Evolutionary conservation across 2,113 vertebrate species (phyloP), one percentile per base, ranked within the genome.

Genomic region (Tapirus terrestris): DNA sequence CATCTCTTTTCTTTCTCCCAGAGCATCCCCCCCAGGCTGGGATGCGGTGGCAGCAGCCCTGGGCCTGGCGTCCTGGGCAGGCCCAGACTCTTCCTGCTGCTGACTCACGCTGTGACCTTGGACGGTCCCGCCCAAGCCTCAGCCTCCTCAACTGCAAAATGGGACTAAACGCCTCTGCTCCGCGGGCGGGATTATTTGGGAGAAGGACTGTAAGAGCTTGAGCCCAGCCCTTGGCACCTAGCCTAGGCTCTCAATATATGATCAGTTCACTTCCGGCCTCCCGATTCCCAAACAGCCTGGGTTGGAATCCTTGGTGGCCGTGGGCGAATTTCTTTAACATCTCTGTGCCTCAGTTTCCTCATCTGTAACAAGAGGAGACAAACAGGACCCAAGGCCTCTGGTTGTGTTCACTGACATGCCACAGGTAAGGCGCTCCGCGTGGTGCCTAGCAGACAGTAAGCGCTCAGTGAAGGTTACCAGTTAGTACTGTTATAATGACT

Each of bases 91-190:
- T 12, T 27, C 76, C 21, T 6, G 10, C 45, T 98, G 98, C 97
- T 98, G 97, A 98, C 89, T 98, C 98, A 98, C 4, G 6, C 82
- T 1, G 0, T 67, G 95, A 88, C 98, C 87, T 89, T 29, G 68
- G 67, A 33, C 13, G 2, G 43, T 60, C 48, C 43, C 0, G 5
- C 65, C 14, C 10, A 16, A 48, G 60, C 80, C 82, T 94, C 36
- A 29, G 75, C 36, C 81, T 73, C 76, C 36, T 70, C 16, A 5
- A 51, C 96, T 76, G 72, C 43, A 73, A 25, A 94, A 81, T 90
- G 96, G 89, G 92, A 33, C 72, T 6, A 60, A 90, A n/a, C 4
- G 10, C 6, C 20, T 33, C 48, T 0, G 33, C 67, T 27, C 25
- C 61, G n/a, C n/a, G 86, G 83, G 31, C 13, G 20, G 7, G 79